Evolutionary conservation across 2,797 vertebrate genomes (phyloP), one percentile per base, ranked within the genome.

Genomic region (Cyclura pinguis): DNA sequence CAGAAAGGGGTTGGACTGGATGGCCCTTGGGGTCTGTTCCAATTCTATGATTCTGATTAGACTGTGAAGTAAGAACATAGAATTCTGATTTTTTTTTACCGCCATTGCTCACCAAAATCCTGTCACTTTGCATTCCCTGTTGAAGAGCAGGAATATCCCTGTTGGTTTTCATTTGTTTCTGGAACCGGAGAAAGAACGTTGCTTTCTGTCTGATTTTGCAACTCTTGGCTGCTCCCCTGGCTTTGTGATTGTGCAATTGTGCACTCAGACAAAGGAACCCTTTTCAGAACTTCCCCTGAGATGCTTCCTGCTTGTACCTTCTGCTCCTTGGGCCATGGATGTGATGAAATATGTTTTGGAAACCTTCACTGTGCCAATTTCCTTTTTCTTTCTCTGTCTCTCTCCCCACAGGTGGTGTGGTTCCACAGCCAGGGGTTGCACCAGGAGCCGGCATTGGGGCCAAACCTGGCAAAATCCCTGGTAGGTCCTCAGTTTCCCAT

Each of bases 401-500:
- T 84, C 64, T 92, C 87, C 32, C 95, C 73, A 38, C 93, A 99
- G 99, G 93, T 92, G 98, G 97, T 0, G 98, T 97, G 90, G 98
- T 98, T 86, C 98, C 98, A 90, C 98, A 98, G 94, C 98, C 97
- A 0, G 98, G 97, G 90, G 96, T 98, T 42, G 95, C 96, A 92
- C 98, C 98, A 24, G 98, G 98, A 96, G 98, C 97, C 4, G 97
- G 94, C 0, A 97, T 95, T 14, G 98, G 94, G 92, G 98, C 4
- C n/a, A 98, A 98, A 73, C 96, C 98, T 69, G 96, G 97, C 80
- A 99, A 99, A 97, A 97, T 99, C 92, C 98, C 99, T 93, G 99
- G 99, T 99, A 95, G 95, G 96, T 96, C 89, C 38, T 1, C 0
- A 50, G 38, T 62, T 76, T 27, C 74, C 12, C 4, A 20, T 50